These are phyloP conservation scores for Scelioninae gen. 1 DNA, from an alignment of 2,888 invertebrate species.

Conservation along the genomic window DNA sequence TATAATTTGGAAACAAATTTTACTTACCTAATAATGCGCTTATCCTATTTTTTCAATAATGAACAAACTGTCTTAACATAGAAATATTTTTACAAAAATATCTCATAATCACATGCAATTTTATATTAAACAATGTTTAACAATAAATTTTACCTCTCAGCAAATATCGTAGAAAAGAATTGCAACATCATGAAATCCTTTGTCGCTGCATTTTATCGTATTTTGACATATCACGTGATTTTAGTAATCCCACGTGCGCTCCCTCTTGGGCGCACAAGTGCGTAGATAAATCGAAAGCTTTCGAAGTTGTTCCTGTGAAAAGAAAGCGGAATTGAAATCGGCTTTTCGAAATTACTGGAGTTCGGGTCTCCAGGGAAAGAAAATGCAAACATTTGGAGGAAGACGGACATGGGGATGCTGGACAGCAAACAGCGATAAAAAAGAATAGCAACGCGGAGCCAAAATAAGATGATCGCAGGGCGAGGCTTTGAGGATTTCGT, in stretches of 20 bases:
- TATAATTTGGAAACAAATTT: too few relatives aligned
- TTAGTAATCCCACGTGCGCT: slow-evolving; percentile 62
- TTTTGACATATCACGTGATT: slow-evolving; percentile 68
- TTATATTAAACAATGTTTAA: too few relatives aligned
- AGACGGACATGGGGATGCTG: slow-evolving; percentile 45
- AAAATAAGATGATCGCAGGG: slow-evolving; percentile 62
- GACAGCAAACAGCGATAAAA: slow-evolving; percentile 66
- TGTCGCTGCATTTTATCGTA: slow-evolving; percentile 44
- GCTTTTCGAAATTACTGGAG: slow-evolving; percentile 83
- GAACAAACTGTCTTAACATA: too few relatives aligned
- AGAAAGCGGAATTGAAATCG: slow-evolving; percentile 82
- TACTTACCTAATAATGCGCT: too few relatives aligned
- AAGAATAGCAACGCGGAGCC: slow-evolving; percentile 52
- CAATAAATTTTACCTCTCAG: too few relatives aligned
- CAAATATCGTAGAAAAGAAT: too few relatives aligned
- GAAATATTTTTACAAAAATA: too few relatives aligned
- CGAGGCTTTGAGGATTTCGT: slow-evolving; percentile 77
- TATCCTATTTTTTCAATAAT: too few relatives aligned
- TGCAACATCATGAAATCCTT: slow-evolving; percentile 14
- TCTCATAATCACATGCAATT: too few relatives aligned
- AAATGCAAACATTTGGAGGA: slow-evolving; percentile 81
- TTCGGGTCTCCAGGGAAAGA: slow-evolving; percentile 75
- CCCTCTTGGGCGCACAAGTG: slow-evolving; percentile 66
- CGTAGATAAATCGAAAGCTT: slow-evolving; percentile 72
- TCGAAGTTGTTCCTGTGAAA: slow-evolving; percentile 79